Conservation (phyloP, 1,140 invertebrate genomes). For the Geopemphigus sp. region DNA sequence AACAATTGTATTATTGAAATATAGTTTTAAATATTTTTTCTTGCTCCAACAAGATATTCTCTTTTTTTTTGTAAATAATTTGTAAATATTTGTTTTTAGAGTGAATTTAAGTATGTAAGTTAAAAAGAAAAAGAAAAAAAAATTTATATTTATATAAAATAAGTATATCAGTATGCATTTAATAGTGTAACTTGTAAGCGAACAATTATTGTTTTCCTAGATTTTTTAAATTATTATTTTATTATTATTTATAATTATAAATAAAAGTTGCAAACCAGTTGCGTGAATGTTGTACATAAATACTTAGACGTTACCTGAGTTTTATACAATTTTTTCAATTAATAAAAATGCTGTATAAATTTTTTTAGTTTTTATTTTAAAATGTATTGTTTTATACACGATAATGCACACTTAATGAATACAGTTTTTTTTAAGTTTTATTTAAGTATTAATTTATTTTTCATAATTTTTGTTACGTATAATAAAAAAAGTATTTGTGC, state of each 20-base stretch:
- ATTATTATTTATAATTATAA: conserved; percentile 40
- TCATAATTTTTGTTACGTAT: conserved; percentile 39
- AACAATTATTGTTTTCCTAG: conserved; percentile 49
- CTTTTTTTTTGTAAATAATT: conserved; percentile 27
- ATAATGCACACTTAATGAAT: conserved; percentile 25
- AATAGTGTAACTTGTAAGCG: conserved; percentile 46
- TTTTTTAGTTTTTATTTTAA: conserved; percentile 46
- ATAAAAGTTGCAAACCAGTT: conserved; percentile 36
- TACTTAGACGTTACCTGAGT: conserved; percentile 49
- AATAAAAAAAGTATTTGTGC: conserved; percentile 24
- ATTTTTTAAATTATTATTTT: conserved; percentile 30
- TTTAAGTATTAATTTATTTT: conserved; percentile 37
- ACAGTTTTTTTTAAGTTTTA: conserved; percentile 24
- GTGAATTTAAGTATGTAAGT: conserved; percentile 34
- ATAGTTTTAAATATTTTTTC: conserved; percentile 13
- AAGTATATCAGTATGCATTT: conserved; percentile 43
- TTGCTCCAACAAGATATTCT: conserved; percentile 4
- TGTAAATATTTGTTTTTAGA: conserved; percentile 42
- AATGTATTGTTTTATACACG: conserved; percentile 40
- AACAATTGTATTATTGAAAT: conserved; percentile 24
- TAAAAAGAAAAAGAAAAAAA: neutral
- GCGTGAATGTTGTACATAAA: conserved; percentile 49
- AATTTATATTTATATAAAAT: conserved; percentile 44
- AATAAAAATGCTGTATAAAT: conserved; percentile 42
- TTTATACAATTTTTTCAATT: conserved; percentile 47